phyloP scores from a whole-genome alignment of 2,888 invertebrate species.

The Tridacna crocea region DNA sequence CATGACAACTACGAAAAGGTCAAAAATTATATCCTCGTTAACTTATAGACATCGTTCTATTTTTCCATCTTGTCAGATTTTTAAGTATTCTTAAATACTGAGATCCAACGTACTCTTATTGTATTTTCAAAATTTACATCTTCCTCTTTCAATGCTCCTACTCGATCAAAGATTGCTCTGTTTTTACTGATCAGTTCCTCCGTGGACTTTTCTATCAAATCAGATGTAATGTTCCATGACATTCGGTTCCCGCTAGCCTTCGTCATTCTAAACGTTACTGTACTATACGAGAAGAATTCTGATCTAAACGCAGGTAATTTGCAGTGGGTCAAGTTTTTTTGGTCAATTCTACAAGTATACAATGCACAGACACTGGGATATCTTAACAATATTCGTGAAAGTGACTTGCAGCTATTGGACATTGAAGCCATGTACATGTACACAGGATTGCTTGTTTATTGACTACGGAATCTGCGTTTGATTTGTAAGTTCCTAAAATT shows the following conservation, averaged over 20 bases:
- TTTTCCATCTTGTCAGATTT: too few relatives aligned
- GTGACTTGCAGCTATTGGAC: background rate
- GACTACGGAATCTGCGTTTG: too few relatives aligned
- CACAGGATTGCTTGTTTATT: background rate
- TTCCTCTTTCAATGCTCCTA: conserved; percentile 76
- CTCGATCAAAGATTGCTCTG: conserved; percentile 79
- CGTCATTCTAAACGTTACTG: conserved; percentile 59
- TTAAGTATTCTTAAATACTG: too few relatives aligned
- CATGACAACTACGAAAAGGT: too few relatives aligned
- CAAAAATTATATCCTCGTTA: too few relatives aligned
- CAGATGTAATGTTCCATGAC: conserved; percentile 77
- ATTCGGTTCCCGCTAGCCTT: conserved; percentile 76
- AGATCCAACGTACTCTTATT: conserved; percentile 73
- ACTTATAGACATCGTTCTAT: too few relatives aligned
- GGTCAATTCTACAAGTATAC: background rate
- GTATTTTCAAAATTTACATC: conserved; percentile 78
- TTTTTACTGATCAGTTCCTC: conserved; percentile 77
- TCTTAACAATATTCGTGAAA: background rate
- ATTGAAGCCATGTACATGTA: background rate
- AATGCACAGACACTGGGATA: conserved; percentile 1
- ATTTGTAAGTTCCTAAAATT: too few relatives aligned
- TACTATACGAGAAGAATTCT: background rate
- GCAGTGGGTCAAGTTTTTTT: background rate
- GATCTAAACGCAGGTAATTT: background rate
- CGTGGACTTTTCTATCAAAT: conserved; percentile 71